Conservation (phyloP, 2,113 vertebrate genomes). For the Anhinga rufa region DNA sequence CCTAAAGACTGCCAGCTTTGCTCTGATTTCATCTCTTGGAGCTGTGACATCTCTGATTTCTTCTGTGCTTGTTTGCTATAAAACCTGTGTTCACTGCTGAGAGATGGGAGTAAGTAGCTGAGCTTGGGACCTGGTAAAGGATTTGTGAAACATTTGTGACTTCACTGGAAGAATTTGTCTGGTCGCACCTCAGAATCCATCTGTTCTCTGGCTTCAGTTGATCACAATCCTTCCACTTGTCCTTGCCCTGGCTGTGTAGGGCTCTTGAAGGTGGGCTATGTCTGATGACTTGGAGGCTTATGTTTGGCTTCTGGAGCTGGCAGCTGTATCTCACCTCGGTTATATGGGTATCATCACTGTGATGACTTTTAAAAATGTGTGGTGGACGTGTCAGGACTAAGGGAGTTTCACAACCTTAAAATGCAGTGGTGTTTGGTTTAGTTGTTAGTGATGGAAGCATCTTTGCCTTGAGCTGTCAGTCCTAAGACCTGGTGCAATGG, state of each 20-base stretch:
- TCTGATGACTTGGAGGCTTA: neutral
- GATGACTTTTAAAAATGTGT: neutral
- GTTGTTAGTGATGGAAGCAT: neutral
- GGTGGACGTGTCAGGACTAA: neutral
- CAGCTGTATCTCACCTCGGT: neutral
- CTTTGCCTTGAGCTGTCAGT: neutral
- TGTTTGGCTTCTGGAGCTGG: neutral
- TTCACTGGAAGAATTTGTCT: neutral
- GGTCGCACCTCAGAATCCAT: neutral
- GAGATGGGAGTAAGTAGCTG: neutral
- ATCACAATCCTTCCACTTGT: neutral
- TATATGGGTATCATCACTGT: neutral
- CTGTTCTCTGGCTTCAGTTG: neutral
- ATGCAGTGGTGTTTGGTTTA: neutral
- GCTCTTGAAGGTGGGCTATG: neutral
- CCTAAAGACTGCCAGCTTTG: neutral
- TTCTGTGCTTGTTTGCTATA: neutral
- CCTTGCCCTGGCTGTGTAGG: neutral
- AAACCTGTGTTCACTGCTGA: neutral
- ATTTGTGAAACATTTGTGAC: neutral
- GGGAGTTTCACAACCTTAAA: neutral
- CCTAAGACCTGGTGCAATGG: neutral
- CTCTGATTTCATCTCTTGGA: conserved; percentile 2
- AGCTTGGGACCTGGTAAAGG: neutral
- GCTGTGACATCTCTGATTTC: neutral